Evolutionary conservation across 1,140 invertebrate genomes (phyloP).

Genomic region (roundworm (Caenorhabditis elegans)): WBcel235 BX284604.4:7615001-7615500

Average conservation of each 20-base stretch:
- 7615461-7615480: slow-evolving; percentile 28
- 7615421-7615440: slow-evolving; percentile 42
- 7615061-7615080: no score
- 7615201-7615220: not conserved
- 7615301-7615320: not conserved
- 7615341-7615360: slow-evolving; percentile 49
- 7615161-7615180: slow-evolving; percentile 1
- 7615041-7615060: no score
- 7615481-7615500: not conserved
- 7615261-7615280: slow-evolving; percentile 61
- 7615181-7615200: not conserved
- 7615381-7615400: slow-evolving; percentile 28
- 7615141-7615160: not conserved
- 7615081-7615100: no score
- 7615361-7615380: slow-evolving; percentile 2
- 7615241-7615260: slow-evolving; percentile 38
- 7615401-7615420: slow-evolving; percentile 42
- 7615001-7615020: no score
- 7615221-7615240: slow-evolving; percentile 63
- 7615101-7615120: no score
- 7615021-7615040: no score
- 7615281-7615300: slow-evolving; percentile 57
- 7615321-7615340: slow-evolving; percentile 51
- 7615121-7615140: not conserved
- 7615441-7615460: slow-evolving; percentile 46